phyloP scores from a whole-genome alignment of 2,113 vertebrate species.

The Paradisaea rubra region DNA sequence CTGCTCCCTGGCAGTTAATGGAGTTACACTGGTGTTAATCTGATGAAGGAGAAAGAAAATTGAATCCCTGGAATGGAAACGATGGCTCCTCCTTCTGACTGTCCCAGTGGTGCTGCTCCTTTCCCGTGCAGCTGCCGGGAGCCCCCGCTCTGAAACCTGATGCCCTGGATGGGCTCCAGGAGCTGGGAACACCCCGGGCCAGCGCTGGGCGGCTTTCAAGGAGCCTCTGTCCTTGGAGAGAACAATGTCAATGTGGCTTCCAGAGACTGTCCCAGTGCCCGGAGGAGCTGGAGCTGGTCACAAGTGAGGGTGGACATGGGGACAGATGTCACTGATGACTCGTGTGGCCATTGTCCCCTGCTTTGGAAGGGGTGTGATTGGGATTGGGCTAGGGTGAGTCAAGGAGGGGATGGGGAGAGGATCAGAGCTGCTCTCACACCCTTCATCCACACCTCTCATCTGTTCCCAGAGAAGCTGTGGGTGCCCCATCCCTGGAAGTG shows the following conservation, averaged over 20 bases:
- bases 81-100: neutral
- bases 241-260: neutral
- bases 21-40: neutral
- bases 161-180: neutral
- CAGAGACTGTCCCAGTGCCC: neutral
- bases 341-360: fast-evolving
- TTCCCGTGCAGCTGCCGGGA: neutral
- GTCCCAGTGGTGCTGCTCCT: neutral
- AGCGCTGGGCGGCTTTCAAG: neutral
- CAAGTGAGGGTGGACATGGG: neutral
- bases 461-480: neutral
- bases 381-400: neutral
- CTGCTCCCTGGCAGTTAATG: neutral
- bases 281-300: neutral
- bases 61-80: neutral
- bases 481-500: neutral
- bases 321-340: neutral
- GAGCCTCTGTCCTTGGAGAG: neutral
- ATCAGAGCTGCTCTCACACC: neutral
- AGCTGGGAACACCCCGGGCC: neutral
- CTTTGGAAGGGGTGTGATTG: neutral
- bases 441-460: neutral
- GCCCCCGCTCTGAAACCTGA: neutral
- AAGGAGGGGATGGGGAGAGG: neutral
- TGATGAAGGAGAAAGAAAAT: neutral